Evolutionary conservation across 2,113 vertebrate species (phyloP), one percentile per base, ranked within the genome.

Genomic region (Hipposideros armiger): DNA sequence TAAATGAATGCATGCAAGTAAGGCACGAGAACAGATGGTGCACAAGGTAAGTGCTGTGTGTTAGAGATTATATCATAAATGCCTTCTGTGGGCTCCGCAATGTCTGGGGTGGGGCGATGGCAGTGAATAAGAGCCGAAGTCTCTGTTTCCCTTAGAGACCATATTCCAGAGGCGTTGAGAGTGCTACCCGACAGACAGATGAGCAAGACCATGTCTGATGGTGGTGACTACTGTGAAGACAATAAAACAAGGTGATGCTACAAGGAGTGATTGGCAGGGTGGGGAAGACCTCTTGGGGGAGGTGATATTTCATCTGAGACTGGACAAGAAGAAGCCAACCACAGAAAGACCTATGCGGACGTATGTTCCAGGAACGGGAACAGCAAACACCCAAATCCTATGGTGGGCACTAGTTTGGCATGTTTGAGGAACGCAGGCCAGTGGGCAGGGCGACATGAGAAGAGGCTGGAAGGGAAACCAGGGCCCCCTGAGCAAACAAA

Each of bases 11-110:
- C 28, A 47, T 10, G 13, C 30, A 24, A 0, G 10, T 24, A 8
- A 40, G 13, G 14, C 5, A 42, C 26, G 26, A 47, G 45, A 69
- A 83, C 1, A 11, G 36, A 67, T 0, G 45, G 1, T 1, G 45
- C 69, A 20, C 26, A 62, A 22, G 22, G 28, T 15, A 16, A 20
- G 5, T 1, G 3, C 40, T 5, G 16, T 1, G 2, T 26, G 20
- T 32, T 52, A 4, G 36, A 0, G 2, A 19, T 16, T 11, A 19
- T 15, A 1, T 40, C 36, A n/a, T 14, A 32, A 58, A 54, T 7
- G 54, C 0, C 60, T 42, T 76, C 45, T 11, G 0, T 2, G 14
- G 3, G 80, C 11, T 0, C 3, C 24, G 74, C 8, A 8, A 14
- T 1, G 14, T 42, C 47, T 9, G 14, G 56, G 26, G 66, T 62